phyloP scores from a whole-genome alignment of 1,140 invertebrate species.

The Ceratitis capitata region DNA sequence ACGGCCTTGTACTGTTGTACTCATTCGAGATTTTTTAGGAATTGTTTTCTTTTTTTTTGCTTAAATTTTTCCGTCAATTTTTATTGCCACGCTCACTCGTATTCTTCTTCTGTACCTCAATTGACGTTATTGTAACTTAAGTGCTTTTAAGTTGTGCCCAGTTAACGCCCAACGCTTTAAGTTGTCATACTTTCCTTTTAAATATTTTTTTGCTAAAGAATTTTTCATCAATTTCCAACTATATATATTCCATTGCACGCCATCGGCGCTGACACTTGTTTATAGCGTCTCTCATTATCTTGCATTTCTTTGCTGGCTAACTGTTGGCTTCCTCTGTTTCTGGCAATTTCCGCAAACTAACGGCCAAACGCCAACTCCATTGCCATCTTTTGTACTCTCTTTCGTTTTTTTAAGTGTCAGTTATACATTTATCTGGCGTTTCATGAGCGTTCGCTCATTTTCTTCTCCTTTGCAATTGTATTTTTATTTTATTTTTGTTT shows the following conservation, averaged over 20 bases:
- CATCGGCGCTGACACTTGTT: not conserved
- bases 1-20: no score
- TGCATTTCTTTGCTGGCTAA: no score
- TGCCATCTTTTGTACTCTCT: no score
- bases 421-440: not conserved
- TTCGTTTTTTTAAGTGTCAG: not conserved
- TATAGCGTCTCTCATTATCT: slow-evolving; percentile 12
- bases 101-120: not conserved
- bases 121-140: not conserved
- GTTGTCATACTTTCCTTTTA: not conserved
- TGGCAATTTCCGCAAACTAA: not conserved
- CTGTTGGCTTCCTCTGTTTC: not conserved
- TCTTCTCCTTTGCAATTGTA: not conserved
- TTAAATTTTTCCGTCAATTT: no score
- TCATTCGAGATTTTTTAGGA: no score
- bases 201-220: not conserved
- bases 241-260: not conserved
- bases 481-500: no score
- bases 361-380: not conserved
- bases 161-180: slow-evolving; percentile 11
- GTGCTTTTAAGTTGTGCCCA: not conserved
- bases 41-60: no score
- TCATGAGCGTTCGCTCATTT: not conserved
- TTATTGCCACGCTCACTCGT: not conserved
- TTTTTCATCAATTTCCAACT: not conserved